Base-by-base conservation (phyloP, 1,140 invertebrate genomes). In the Eubasilissa regina region DNA sequence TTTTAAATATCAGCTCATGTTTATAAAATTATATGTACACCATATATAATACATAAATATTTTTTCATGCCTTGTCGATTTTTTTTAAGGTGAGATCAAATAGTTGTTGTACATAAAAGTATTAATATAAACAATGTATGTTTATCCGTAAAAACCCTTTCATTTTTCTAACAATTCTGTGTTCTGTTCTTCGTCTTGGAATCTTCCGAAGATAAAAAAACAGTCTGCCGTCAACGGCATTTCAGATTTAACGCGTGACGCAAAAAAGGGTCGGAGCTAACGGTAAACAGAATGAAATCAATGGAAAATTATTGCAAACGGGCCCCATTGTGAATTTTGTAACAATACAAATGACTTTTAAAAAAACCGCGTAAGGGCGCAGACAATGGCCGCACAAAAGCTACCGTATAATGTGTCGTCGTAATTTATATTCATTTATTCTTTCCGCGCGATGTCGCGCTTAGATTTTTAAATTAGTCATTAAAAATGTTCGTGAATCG, bases 191-290 rank as follows among this genome's bases (percentile, higher is more conserved):
- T 66, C 7, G 9, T 64, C n/a, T 13, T 25, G 43, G n/a, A 15
- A 13, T 66, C 17, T 66, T 58, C n/a, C 0, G n/a, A 58, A 58
- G 35, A 44, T 45, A 66, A 17, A 66, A 66, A 43, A 43, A 66
- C 62, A 66, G 11, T n/a, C 35, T 7, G 9, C 4, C 15, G 10
- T 58, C 21, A 66, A 44, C n/a, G 62, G 25, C 62, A 44, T 66
- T 66, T 66, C 3, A 0, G 19, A 13, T 1, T 10, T 10, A 25
- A n/a, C 10, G 21, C 17, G 21, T 17, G 13, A 44, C 44, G 3
- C 12, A 66, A 66, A 66, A 66, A 64, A 66, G 44, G 62, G 43
- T 47, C n/a, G 13, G 10, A 44, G 15, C 21, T 66, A 66, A 66
- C 62, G 62, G 62, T 66, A 17, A 15, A 17, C 13, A 4, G 10